phyloP scores from a whole-genome alignment of 2,888 invertebrate genomes.

The Apamea monoglypha region DNA sequence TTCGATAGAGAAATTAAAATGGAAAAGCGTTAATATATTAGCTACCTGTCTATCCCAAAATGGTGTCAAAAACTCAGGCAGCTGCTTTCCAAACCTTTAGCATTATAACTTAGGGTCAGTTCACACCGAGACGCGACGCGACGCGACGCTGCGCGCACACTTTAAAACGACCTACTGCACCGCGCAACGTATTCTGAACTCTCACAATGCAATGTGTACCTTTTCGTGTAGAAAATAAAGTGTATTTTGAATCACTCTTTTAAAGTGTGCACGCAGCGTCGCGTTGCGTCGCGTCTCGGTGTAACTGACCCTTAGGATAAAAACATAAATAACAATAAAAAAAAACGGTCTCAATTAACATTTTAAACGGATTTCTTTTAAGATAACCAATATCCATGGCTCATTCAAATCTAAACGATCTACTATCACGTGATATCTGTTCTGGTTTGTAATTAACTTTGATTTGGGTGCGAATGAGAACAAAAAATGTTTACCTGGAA shows the following conservation, averaged over 20 bases:
- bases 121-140: too few species aligned
- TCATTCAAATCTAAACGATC: constrained; percentile 57
- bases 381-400: constrained; percentile 48
- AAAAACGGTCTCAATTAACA: constrained; percentile 35
- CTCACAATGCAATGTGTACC: too few species aligned
- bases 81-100: not conserved
- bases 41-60: not conserved
- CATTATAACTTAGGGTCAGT: not conserved
- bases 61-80: constrained; percentile 8
- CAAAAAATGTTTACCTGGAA: constrained; percentile 64
- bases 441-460: constrained; percentile 64
- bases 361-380: constrained; percentile 52
- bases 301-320: too few species aligned
- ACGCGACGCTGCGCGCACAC: too few species aligned
- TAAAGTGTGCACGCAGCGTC: too few species aligned
- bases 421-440: constrained; percentile 53
- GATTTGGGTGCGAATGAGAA: constrained; percentile 62
- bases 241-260: too few species aligned
- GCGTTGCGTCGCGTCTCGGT: too few species aligned
- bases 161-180: too few species aligned
- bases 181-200: too few species aligned
- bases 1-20: not conserved
- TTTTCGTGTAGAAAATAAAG: too few species aligned
- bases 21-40: not conserved
- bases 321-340: not conserved